Percentiles rank a stretch among this genome's conserved stretches.
Conservation (phyloP, 2,113 vertebrate genomes). For the Limanda limanda region DNA sequence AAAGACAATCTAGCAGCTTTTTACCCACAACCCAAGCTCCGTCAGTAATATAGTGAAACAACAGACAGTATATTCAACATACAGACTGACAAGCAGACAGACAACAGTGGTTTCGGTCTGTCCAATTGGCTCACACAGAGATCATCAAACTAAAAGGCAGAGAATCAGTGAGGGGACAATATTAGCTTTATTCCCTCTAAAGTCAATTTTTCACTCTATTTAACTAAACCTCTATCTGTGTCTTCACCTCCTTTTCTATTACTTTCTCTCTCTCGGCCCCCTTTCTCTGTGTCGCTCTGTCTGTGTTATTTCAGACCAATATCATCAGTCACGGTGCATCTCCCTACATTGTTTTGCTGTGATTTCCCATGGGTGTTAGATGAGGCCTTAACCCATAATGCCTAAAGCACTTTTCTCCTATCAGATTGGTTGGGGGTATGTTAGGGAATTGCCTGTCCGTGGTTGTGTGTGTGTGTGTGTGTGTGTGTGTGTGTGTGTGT, state of each 20-base stretch:
- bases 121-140: constrained; percentile 13
- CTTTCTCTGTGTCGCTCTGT: constrained; percentile 17
- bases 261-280: constrained; percentile 30
- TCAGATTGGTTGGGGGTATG: constrained; percentile 62
- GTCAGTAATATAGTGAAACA: background rate
- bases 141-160: constrained; percentile 39
- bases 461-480: constrained; percentile 5
- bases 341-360: constrained; percentile 73
- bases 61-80: constrained; percentile 12
- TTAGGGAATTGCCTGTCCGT: constrained; percentile 40
- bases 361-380: constrained; percentile 76
- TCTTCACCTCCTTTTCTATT: constrained; percentile 30
- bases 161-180: constrained; percentile 25
- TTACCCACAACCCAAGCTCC: background rate
- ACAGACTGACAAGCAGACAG: background rate
- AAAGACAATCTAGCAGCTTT: constrained; percentile 19
- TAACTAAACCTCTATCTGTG: constrained; percentile 39
- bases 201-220: constrained; percentile 60
- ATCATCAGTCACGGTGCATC: constrained; percentile 78
- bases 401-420: constrained; percentile 63
- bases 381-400: constrained; percentile 73
- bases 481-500: constrained; percentile 28
- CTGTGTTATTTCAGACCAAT: constrained; percentile 69
- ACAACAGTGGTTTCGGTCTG: background rate
- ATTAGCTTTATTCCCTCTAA: constrained; percentile 46